Percentiles rank a stretch among this genome's conserved stretches.
These are phyloP conservation scores for Chlorodrepanis virens DNA, from an alignment of 2,113 vertebrate species.

Conservation along the genomic window DNA sequence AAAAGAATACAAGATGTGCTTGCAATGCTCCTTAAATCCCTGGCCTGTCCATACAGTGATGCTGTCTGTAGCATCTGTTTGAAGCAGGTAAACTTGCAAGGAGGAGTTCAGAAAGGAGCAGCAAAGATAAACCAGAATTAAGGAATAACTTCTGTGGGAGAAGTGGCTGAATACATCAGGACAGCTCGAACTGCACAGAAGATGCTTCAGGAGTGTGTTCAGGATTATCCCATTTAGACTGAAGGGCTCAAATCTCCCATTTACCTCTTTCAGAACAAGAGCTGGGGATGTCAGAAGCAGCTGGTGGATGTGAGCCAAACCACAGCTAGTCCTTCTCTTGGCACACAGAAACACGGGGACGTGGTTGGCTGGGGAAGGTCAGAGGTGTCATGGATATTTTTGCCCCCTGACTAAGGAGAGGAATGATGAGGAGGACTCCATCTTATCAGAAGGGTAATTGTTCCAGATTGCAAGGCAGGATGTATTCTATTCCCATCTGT, in stretches of 20 bases:
- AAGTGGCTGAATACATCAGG: not conserved
- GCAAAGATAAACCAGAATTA: not conserved
- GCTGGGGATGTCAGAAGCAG: not conserved
- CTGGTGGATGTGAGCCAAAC: not conserved
- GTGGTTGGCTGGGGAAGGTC: rapidly evolving
- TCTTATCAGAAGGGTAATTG: too few relatives aligned
- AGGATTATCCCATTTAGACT: not conserved
- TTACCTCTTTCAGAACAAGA: not conserved
- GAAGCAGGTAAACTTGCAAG: not conserved
- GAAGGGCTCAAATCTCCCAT: not conserved
- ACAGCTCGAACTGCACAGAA: not conserved
- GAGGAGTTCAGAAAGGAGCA: not conserved
- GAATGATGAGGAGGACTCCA: too few relatives aligned
- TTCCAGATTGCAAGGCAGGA: too few relatives aligned
- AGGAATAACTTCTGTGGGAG: not conserved
- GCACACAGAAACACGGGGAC: rapidly evolving
- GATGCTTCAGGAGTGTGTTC: not conserved
- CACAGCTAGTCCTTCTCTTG: not conserved
- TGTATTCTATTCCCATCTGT: too few relatives aligned
- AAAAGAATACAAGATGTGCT: not conserved
- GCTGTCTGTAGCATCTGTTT: not conserved
- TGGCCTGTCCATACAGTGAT: not conserved
- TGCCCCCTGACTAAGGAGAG: too few relatives aligned
- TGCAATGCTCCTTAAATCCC: not conserved
- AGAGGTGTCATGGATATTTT: rapidly evolving